Percentiles rank a stretch among this genome's conserved stretches.
These are phyloP conservation scores for Linurgus olivaceus DNA, from an alignment of 2,797 vertebrate genomes.

Conservation along the genomic window DNA sequence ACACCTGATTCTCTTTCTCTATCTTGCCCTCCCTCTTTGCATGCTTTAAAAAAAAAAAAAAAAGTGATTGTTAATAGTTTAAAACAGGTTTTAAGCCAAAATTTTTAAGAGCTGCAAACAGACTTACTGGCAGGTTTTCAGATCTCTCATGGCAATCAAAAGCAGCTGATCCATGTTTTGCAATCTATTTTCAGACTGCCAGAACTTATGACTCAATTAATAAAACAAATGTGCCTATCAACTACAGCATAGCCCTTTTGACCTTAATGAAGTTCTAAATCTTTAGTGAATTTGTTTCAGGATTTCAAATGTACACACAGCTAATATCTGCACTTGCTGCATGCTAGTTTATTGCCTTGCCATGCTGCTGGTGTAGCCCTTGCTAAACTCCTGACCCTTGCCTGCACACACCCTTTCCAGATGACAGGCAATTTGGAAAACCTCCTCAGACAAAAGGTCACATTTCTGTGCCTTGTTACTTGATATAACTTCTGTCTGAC, in stretches of 20 bases:
- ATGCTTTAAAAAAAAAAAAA: background rate
- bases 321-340: slow-evolving; percentile 20
- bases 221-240: slow-evolving; percentile 72
- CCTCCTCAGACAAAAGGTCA: background rate
- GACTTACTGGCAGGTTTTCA: slow-evolving; percentile 72
- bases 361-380: background rate
- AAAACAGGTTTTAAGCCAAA: slow-evolving; percentile 68
- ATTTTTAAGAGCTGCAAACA: slow-evolving; percentile 76
- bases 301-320: slow-evolving; percentile 37
- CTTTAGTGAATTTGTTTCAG: slow-evolving; percentile 51
- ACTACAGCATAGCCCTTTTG: slow-evolving; percentile 57
- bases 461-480: background rate
- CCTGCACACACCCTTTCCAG: slow-evolving; percentile 3
- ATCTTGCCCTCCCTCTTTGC: too few relatives aligned
- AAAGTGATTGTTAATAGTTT: slow-evolving; percentile 64
- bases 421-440: slow-evolving; percentile 40
- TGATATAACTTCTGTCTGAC: background rate
- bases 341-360: slow-evolving; percentile 38
- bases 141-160: slow-evolving; percentile 71
- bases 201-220: slow-evolving; percentile 76
- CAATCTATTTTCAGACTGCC: slow-evolving; percentile 61
- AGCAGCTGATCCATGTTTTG: slow-evolving; percentile 77
- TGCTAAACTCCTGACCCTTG: slow-evolving; percentile 32
- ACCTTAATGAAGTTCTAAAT: slow-evolving; percentile 71
- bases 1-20: background rate